A percentile compares a stretch with the other conserved stretches of the same genome.
phyloP scores from a whole-genome alignment of 2,888 invertebrate species.

The Pseudococcus viburni region DNA sequence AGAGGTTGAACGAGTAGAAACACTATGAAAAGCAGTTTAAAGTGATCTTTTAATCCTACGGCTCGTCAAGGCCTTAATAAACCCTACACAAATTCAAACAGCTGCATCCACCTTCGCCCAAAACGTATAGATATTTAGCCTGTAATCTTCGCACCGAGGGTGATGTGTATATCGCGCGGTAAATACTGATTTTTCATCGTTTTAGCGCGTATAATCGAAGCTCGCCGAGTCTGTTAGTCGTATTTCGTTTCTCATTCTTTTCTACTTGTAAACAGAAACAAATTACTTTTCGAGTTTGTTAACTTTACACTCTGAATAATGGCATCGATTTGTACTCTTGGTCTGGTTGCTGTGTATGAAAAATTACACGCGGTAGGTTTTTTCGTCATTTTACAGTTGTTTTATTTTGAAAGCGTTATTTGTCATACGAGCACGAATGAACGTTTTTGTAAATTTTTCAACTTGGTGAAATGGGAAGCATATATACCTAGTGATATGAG shows the following conservation, averaged over 20 bases:
- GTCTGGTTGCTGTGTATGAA: constrained; percentile 11
- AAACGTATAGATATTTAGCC: constrained; percentile 46
- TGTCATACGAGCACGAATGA: background rate
- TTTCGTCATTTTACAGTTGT: constrained; percentile 25
- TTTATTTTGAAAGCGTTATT: constrained; percentile 22
- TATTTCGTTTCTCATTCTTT: background rate
- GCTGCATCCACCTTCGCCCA: constrained; percentile 61
- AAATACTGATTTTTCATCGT: constrained; percentile 45
- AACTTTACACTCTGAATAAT: constrained; percentile 11
- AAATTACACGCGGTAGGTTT: constrained; percentile 25
- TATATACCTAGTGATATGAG: background rate
- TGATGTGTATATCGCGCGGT: constrained; percentile 31
- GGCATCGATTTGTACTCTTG: constrained; percentile 22
- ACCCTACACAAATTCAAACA: constrained; percentile 57
- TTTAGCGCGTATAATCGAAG: constrained; percentile 34
- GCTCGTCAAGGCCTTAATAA: constrained; percentile 61
- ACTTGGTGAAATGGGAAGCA: background rate
- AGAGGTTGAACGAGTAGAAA: constrained; percentile 55
- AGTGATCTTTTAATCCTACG: constrained; percentile 62
- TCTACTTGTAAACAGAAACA: constrained; percentile 51
- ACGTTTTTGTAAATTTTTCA: constrained; percentile 13
- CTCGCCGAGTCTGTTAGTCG: background rate
- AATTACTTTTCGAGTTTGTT: constrained; percentile 48
- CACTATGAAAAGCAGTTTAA: constrained; percentile 63
- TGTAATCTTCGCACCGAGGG: constrained; percentile 27